Percentiles rank a stretch among this genome's conserved stretches.
Conservation (phyloP, 2,888 invertebrate species). For the Leucoma salicis region DNA sequence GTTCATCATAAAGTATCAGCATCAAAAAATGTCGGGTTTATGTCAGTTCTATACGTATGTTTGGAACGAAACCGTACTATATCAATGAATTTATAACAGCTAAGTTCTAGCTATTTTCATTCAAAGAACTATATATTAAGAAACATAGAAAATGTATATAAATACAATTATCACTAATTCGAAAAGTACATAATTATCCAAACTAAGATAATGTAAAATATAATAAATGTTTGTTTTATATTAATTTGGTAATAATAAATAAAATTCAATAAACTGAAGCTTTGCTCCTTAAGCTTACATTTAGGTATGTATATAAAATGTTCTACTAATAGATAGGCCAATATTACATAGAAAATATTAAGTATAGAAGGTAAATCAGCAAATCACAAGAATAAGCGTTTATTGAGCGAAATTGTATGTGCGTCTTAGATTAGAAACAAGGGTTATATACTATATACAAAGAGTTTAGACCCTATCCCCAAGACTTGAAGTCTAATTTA, state of each 20-base stretch:
- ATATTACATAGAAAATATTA: constrained; percentile 59
- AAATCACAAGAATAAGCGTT: constrained; percentile 74
- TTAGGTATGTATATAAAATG: constrained; percentile 57
- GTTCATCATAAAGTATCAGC: too few species aligned
- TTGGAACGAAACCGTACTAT: too few species aligned
- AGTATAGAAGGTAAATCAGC: constrained; percentile 73
- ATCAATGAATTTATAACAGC: constrained; percentile 24
- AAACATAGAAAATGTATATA: constrained; percentile 4
- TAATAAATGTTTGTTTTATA: constrained; percentile 24
- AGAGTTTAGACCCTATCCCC: constrained; percentile 46
- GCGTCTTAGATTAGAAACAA: constrained; percentile 57
- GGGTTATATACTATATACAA: constrained; percentile 49
- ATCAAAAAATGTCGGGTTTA: too few species aligned
- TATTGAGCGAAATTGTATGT: constrained; percentile 63
- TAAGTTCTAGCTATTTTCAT: constrained; percentile 14
- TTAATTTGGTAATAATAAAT: constrained; percentile 39
- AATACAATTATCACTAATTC: constrained; percentile 13
- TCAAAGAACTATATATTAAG: constrained; percentile 12
- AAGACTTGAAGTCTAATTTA: constrained; percentile 40
- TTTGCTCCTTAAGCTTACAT: constrained; percentile 56
- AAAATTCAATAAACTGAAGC: constrained; percentile 57
- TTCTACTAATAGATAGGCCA: constrained; percentile 51
- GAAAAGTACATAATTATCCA: constrained; percentile 19
- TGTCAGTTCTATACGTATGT: too few species aligned
- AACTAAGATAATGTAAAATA: constrained; percentile 15